Base-by-base conservation (phyloP, 2,797 vertebrate genomes). In the Botia almorhae region DNA sequence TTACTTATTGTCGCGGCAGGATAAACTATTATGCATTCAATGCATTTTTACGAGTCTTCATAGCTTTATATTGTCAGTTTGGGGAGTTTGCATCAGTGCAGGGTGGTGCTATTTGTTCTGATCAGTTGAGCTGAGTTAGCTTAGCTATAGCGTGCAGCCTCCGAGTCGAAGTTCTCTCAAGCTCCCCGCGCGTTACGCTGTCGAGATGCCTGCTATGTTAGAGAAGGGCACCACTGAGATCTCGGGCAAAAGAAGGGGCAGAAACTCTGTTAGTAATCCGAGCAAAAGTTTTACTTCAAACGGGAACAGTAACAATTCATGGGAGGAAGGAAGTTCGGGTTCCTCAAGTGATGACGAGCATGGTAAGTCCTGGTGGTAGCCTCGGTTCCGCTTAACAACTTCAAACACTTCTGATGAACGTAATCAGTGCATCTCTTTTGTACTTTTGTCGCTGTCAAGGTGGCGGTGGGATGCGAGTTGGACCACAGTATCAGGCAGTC, bases 291-390 rank as follows among this genome's bases (percentile, higher is more conserved):
- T 96, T 85, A 90, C 92, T 13, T 84, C 89, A 72, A 95, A 95
- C 89, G 96, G 95, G 86, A 94, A 93, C 87, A 92, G 90, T 87
- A 90, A 93, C 85, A 92, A 91, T 91, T 96, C 95, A 89, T 96
- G 96, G 87, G 96, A 96, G 93, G 96, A 98, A 89, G 96, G 96
- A 87, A 96, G 95, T 90, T 96, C 95, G 88, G 96, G 94, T 77
- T 96, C 95, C 58, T 97, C 96, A 86, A 97, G 96, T 90, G 96
- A 97, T 90, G 96, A 97, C 82, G 96, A 98, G 90, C 96, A 96
- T 89, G 96, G 96, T 97, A 90, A 91, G 94, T 89, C 84, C 76
- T 51, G 85, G 83, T 88, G 89, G 88, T 94, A 91, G 92, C 92
- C 93, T 93, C 91, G 90, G 81, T 87, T 92, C 81, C 56, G 67